Conservation (phyloP, 2,797 vertebrate species). For the Chaetophractus vellerosus region DNA sequence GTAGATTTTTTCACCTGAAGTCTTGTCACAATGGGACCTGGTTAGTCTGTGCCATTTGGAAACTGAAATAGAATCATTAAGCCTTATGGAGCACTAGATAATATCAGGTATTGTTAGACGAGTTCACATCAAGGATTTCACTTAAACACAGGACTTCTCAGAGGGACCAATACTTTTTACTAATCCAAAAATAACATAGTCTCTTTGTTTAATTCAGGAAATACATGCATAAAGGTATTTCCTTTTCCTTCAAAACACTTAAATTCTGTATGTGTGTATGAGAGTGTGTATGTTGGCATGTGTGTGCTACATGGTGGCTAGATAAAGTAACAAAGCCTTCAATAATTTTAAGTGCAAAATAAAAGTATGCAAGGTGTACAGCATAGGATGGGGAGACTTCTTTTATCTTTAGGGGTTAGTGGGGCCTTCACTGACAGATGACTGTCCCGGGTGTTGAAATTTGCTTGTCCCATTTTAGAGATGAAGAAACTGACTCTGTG, state of each 20-base stretch:
- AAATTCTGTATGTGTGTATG: neutral
- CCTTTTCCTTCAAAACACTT: neutral
- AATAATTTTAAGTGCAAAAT: neutral
- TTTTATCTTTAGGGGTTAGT: neutral
- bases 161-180: neutral
- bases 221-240: neutral
- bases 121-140: neutral
- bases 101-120: neutral
- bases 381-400: neutral
- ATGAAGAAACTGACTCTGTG: neutral
- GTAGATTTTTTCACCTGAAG: neutral
- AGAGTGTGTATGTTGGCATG: neutral
- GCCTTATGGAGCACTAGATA: neutral
- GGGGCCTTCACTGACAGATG: neutral
- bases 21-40: neutral
- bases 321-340: neutral
- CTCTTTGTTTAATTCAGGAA: neutral
- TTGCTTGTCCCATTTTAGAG: neutral
- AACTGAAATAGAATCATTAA: neutral
- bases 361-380: neutral
- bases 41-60: neutral
- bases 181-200: neutral
- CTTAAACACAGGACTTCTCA: neutral
- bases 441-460: neutral
- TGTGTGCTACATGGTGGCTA: neutral